Percentiles rank a stretch among this genome's conserved stretches.
phyloP scores from a whole-genome alignment of 1,140 invertebrate species.

The Ectropis grisescens region DNA sequence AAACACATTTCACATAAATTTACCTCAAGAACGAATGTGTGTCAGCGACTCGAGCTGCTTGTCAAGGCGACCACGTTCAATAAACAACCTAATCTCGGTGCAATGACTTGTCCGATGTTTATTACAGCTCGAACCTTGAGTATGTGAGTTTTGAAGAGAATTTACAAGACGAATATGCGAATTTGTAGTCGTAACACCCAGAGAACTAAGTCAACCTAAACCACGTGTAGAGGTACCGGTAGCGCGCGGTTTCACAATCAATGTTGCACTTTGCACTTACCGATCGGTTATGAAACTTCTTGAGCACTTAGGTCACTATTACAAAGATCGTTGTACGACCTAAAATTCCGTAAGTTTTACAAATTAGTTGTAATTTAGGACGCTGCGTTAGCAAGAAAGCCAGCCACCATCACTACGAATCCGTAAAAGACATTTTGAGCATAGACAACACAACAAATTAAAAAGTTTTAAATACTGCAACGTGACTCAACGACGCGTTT shows the following conservation, averaged over 20 bases:
- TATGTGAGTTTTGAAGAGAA: too few species aligned
- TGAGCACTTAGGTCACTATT: constrained; percentile 62
- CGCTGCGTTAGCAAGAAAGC: constrained; percentile 67
- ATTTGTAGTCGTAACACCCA: too few species aligned
- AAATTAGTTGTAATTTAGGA: constrained; percentile 61
- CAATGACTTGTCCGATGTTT: too few species aligned
- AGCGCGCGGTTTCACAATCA: constrained; percentile 43
- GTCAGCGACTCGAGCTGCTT: constrained; percentile 36
- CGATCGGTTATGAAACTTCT: constrained; percentile 54
- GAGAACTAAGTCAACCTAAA: constrained; percentile 33
- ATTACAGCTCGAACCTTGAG: too few species aligned
- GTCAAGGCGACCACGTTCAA: constrained; percentile 60
- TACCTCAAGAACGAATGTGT: constrained; percentile 32
- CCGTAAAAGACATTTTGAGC: constrained; percentile 67
- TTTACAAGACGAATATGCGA: too few species aligned
- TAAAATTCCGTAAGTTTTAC: constrained; percentile 38
- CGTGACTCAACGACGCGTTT: constrained; percentile 17
- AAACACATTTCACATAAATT: constrained; percentile 26
- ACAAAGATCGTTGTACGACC: constrained; percentile 41
- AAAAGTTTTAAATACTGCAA: constrained; percentile 24
- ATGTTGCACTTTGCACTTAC: constrained; percentile 52
- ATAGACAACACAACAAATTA: constrained; percentile 58
- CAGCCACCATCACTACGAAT: constrained; percentile 70
- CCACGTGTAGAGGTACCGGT: constrained; percentile 65
- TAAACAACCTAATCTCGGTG: constrained; percentile 53